phyloP scores from a whole-genome alignment of 1,140 invertebrate species.

The Drosophila truncata region DNA sequence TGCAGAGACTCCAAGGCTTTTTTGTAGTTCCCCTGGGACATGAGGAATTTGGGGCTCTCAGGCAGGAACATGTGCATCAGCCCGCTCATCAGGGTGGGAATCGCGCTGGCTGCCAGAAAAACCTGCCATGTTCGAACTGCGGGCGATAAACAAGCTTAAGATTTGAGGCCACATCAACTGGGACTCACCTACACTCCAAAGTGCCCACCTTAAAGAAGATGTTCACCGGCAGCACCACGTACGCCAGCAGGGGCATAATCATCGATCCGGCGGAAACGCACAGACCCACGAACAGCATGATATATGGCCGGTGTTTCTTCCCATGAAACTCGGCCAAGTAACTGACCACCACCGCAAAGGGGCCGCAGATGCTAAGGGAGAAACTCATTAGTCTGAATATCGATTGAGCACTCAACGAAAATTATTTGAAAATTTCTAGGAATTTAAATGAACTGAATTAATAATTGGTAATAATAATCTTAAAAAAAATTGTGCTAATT shows the following conservation, averaged over 20 bases:
- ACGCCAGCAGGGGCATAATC: slow-evolving; percentile 86
- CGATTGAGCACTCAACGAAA: neutral
- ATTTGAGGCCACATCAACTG: neutral
- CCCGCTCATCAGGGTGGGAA: slow-evolving; percentile 89
- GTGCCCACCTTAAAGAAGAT: slow-evolving; percentile 46
- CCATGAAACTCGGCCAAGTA: slow-evolving; percentile 90
- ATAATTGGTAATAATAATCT: neutral
- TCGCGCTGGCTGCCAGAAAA: slow-evolving; percentile 88
- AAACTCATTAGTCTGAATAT: neutral
- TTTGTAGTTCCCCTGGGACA: slow-evolving; percentile 89
- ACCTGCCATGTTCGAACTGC: slow-evolving; percentile 91
- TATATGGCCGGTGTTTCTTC: slow-evolving; percentile 87
- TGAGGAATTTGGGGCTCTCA: slow-evolving; percentile 93
- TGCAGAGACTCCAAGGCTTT: slow-evolving; percentile 86
- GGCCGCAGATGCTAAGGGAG: slow-evolving; percentile 88
- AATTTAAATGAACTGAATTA: neutral
- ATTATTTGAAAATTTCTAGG: neutral
- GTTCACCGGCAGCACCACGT: slow-evolving; percentile 85
- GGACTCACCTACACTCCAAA: slow-evolving; percentile 53
- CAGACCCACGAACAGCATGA: slow-evolving; percentile 88
- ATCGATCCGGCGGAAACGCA: slow-evolving; percentile 87
- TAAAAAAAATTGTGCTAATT: neutral
- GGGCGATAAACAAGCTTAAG: neutral
- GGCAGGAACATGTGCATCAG: slow-evolving; percentile 89
- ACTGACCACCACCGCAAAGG: slow-evolving; percentile 89